Evolutionary conservation across 2,888 invertebrate genomes (phyloP).

Genomic region (Ptychoptera albimana): DNA sequence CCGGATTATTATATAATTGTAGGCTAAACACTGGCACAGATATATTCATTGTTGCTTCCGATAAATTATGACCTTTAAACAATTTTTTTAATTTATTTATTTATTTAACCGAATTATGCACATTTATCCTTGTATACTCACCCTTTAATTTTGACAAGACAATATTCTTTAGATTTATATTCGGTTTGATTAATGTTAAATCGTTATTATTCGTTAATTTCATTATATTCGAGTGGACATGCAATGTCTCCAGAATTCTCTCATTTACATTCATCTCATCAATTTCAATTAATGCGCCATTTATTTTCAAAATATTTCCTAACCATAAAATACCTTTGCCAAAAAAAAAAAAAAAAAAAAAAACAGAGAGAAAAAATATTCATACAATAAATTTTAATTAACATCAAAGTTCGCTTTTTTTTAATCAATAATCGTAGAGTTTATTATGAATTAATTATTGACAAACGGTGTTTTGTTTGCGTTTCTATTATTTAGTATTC

Average conservation of each 20-base stretch:
- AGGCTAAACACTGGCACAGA: conserved; percentile 55
- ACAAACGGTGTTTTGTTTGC: too few relatives aligned
- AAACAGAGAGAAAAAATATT: too few relatives aligned
- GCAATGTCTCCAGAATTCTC: conserved; percentile 39
- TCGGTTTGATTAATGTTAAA: conserved; percentile 12
- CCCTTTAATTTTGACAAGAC: conserved; percentile 24
- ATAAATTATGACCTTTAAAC: conserved; percentile 40
- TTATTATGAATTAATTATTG: too few relatives aligned
- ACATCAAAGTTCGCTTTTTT: too few relatives aligned
- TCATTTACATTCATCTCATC: conserved; percentile 27
- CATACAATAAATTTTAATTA: too few relatives aligned
- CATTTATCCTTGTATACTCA: too few relatives aligned
- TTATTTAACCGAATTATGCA: too few relatives aligned
- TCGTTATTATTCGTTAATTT: conserved; percentile 8
- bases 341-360: neutral
- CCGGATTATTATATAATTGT: conserved; percentile 61
- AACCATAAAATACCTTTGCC: conserved; percentile 15
- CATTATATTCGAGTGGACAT: conserved; percentile 36
- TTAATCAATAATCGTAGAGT: too few relatives aligned
- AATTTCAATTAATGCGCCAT: conserved; percentile 34
- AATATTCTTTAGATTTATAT: conserved; percentile 23
- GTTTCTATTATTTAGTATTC: too few relatives aligned
- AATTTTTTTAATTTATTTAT: too few relatives aligned
- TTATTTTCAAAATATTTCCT: conserved; percentile 21
- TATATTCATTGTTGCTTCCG: conserved; percentile 46